Percentiles rank a stretch among this genome's conserved stretches.
These are phyloP conservation scores for Dendrolimus pini DNA, from an alignment of 2,888 invertebrate species.

Conservation along the genomic window DNA sequence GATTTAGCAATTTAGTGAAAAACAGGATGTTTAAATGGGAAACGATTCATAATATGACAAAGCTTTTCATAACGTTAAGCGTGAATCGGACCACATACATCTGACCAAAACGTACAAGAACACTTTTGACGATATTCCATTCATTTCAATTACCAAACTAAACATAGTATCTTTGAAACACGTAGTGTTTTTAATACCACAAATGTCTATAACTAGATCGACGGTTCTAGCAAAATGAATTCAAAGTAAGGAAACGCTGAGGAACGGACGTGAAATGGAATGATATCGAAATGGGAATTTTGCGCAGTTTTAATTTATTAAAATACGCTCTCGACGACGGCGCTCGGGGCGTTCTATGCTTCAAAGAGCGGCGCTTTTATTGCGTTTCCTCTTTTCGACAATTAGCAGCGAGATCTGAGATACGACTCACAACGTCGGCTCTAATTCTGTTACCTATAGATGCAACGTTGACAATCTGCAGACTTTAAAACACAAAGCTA, in stretches of 20 bases:
- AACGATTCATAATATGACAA: too few relatives aligned
- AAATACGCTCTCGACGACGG: slow-evolving; percentile 54
- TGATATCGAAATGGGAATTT: slow-evolving; percentile 67
- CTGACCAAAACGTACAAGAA: too few relatives aligned
- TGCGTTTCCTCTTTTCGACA: slow-evolving; percentile 67
- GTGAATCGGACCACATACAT: too few relatives aligned
- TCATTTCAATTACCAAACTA: neutral
- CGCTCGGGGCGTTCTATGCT: slow-evolving; percentile 54
- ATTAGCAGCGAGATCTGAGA: slow-evolving; percentile 63
- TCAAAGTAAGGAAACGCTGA: slow-evolving; percentile 28
- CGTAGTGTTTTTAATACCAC: slow-evolving; percentile 31
- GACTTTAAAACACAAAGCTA: slow-evolving; percentile 48
- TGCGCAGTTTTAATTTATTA: slow-evolving; percentile 74
- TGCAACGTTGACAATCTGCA: slow-evolving; percentile 49
- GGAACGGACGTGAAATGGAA: slow-evolving; percentile 24
- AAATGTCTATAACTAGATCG: slow-evolving; percentile 36
- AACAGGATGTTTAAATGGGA: too few relatives aligned
- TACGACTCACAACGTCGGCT: slow-evolving; percentile 53
- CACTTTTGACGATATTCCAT: too few relatives aligned
- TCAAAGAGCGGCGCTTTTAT: slow-evolving; percentile 71
- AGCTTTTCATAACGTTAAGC: too few relatives aligned
- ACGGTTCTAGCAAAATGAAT: slow-evolving; percentile 17
- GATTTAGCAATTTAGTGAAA: too few relatives aligned
- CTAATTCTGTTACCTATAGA: slow-evolving; percentile 61
- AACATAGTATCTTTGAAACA: slow-evolving; percentile 24